Evolutionary conservation across 2,113 vertebrate species (phyloP), one percentile per base, ranked within the genome.

Genomic region (Pangasianodon gigas): DNA sequence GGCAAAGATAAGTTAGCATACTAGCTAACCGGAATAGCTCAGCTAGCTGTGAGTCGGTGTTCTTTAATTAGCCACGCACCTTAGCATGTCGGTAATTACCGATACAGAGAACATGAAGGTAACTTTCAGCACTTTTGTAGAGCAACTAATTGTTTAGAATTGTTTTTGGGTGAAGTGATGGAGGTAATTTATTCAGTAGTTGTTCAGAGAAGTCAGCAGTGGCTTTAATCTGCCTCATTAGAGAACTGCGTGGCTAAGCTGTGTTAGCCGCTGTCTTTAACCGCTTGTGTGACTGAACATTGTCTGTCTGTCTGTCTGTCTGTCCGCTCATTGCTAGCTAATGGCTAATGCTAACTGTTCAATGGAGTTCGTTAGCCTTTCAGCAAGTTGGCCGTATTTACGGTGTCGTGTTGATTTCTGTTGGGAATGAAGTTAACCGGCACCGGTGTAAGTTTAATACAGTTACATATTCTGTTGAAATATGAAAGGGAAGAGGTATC

Each of bases 11-110:
- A 90, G 89, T 95, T 95, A 94, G 95, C 92, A 92, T 90, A 93
- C 90, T 90, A 94, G 94, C 94, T 94, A 87, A 67, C 86, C 67
- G 90, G 46, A 90, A 95, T 94, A 93, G 93, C 94, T 86, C 92
- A 85, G 88, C 88, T 65, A 65, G 86, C 86, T 21, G 94, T 93
- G 93, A 89, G 69, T 81, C 65, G 93, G 93, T 93, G 84, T 74
- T 69, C 69, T 81, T 88, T 91, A 92, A 90, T 91, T 91, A 79
- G 93, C 92, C 87, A 83, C 91, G 84, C 92, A 91, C 93, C 80
- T 90, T 87, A 83, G 67, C 75, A 56, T 81, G 51, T 24, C 58
- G 83, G 37, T 80, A 44, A 86, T 67, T 48, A 65, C 46, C 14
- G 6, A 46, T n/a, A 18, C 1, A 81, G 19, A 54, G 41, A 5